Percentiles rank a stretch among this genome's conserved stretches.
phyloP scores from a whole-genome alignment of 1,140 invertebrate species.

The Drosophila pruinosa region DNA sequence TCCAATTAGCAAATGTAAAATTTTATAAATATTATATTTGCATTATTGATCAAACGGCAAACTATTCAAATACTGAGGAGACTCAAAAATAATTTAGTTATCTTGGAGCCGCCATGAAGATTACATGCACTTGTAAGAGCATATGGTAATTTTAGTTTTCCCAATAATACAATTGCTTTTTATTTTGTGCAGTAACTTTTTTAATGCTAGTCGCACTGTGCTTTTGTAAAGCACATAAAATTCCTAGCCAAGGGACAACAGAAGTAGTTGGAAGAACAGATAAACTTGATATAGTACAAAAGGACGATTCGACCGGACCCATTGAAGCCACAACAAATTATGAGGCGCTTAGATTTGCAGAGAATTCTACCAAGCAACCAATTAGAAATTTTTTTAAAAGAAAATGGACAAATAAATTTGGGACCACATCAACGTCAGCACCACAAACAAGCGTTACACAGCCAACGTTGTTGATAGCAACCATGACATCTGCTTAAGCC shows the following conservation, averaged over 20 bases:
- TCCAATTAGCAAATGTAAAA: not conserved
- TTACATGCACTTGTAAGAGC: not conserved
- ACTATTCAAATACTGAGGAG: not conserved
- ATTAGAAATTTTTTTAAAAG: not conserved
- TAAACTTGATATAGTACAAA: not conserved
- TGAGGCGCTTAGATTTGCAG: too few relatives aligned
- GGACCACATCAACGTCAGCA: not conserved
- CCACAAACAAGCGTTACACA: too few relatives aligned
- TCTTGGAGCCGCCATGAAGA: not conserved
- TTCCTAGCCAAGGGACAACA: not conserved
- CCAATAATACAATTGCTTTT: not conserved
- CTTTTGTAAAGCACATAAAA: not conserved
- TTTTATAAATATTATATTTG: not conserved
- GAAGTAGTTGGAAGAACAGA: not conserved
- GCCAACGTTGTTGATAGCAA: too few relatives aligned
- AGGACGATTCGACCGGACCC: not conserved
- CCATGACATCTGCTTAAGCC: too few relatives aligned
- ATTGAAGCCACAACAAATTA: not conserved
- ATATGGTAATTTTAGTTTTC: not conserved
- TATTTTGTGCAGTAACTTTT: not conserved
- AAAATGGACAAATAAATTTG: not conserved
- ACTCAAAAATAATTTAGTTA: not conserved
- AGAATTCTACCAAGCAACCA: not conserved
- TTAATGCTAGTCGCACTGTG: not conserved
- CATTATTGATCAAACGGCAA: not conserved